Base-by-base conservation (phyloP, 1,140 invertebrate genomes). In the Elysia chlorotica region DNA sequence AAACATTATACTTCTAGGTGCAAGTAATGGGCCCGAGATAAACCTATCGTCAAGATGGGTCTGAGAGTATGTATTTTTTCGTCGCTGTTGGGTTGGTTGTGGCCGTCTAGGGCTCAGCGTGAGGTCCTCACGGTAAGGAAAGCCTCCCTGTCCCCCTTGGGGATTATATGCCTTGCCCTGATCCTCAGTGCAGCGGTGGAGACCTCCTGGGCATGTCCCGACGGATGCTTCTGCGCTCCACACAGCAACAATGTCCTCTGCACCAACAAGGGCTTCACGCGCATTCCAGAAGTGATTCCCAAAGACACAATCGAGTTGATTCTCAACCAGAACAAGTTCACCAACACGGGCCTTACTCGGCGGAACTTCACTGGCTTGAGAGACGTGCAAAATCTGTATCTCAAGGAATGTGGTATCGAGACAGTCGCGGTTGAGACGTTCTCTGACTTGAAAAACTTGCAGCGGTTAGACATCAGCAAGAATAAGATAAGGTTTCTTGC, bases 341-440 rank as follows among this genome's bases (percentile, higher is more conserved):
- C 75, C 25, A 81, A 79, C 31, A 71, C 81, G 17, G 76, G 65
- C 10, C 68, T 87, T 6, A 73, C 72, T 6, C 57, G 80, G 28
- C 73, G 76, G 23, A 87, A 87, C 74, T 85, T 87, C 68, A 80
- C 82, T 1, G 61, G 74, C 61, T 80, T 84, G 36, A 59, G 62
- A 25, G 74, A 79, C 53, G 63, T 87, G 21, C 79, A 83, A 71
- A 82, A 85, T 62, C 67, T 87, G n/a, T 87, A 83, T 67, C 38
- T 87, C 61, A 86, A 79, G 56, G 81, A 81, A 28, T 87, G 86
- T 66, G 85, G 85, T n/a, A 84, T 87, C 56, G 81, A 85, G 67
- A 78, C 77, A 14, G 83, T 87, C 30, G 76, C 80, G 35, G 76
- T 82, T 33, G 85, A 85, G 65, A 83, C 85, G 4, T 87, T 87